Conservation (phyloP, 2,797 vertebrate genomes). For the Prunella strophiata region DNA sequence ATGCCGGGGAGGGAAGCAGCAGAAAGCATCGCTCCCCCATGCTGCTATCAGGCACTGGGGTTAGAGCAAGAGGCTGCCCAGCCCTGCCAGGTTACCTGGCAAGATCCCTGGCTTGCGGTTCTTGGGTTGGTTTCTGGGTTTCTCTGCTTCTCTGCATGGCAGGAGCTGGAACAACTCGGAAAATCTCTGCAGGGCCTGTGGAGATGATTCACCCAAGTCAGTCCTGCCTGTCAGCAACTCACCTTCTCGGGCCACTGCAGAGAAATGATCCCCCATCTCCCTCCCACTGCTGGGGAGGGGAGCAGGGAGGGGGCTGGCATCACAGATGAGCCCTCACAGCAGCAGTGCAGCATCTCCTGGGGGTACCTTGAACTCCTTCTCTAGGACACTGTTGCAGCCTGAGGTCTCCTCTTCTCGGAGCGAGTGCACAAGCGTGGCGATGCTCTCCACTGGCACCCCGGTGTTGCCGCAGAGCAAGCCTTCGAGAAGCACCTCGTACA, state of each 20-base stretch:
- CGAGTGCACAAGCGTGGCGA: neutral
- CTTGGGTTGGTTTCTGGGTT: conserved; percentile 58
- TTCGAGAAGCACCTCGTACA: conserved; percentile 53
- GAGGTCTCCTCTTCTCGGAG: neutral
- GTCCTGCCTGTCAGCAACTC: neutral
- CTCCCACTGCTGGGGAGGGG: neutral
- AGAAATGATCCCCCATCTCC: neutral
- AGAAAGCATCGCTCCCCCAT: rapidly evolving
- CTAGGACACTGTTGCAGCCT: neutral
- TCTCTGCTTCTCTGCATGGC: conserved; percentile 49
- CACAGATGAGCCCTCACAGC: neutral
- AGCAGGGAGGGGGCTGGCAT: neutral
- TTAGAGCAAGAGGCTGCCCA: neutral
- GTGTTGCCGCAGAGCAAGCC: conserved; percentile 55
- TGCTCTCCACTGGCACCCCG: neutral
- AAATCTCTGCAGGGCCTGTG: conserved; percentile 61
- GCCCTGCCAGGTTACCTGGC: conserved; percentile 37
- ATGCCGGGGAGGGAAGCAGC: neutral
- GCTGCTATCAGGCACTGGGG: neutral
- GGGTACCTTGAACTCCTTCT: conserved; percentile 67
- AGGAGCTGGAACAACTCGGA: conserved; percentile 56
- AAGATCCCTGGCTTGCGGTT: conserved; percentile 63
- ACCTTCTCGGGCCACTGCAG: neutral
- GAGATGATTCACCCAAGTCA: neutral
- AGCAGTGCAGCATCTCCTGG: neutral